Evolutionary conservation across 2,888 invertebrate genomes (phyloP).

Genomic region (Muscina levida): DNA sequence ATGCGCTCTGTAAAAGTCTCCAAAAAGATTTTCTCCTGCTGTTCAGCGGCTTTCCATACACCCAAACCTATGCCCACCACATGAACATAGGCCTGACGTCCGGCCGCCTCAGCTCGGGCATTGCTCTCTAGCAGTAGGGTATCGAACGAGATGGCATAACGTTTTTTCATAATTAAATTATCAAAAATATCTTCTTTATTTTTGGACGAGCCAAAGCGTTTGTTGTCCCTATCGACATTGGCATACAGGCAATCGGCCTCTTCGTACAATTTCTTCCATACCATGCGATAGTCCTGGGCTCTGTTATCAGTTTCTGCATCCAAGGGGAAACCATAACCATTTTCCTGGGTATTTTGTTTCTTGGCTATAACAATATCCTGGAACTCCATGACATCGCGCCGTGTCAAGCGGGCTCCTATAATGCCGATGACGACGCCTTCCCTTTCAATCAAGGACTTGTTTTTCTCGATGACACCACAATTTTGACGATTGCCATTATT

Average conservation of each 20-base stretch:
- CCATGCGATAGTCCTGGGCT: constrained; percentile 70
- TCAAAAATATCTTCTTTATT: constrained; percentile 76
- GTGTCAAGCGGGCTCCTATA: constrained; percentile 80
- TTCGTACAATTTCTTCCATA: constrained; percentile 74
- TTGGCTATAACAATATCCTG: constrained; percentile 81
- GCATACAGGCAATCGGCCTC: constrained; percentile 70
- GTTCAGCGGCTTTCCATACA: constrained; percentile 83
- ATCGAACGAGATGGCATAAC: constrained; percentile 83
- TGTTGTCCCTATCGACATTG: constrained; percentile 68
- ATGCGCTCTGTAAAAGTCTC: constrained; percentile 84
- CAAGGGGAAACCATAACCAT: constrained; percentile 79
- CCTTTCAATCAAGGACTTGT: constrained; percentile 78
- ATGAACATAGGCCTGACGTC: constrained; percentile 83
- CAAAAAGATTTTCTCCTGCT: constrained; percentile 84
- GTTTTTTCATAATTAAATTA: constrained; percentile 77
- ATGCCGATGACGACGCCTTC: constrained; percentile 81
- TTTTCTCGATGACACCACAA: constrained; percentile 78
- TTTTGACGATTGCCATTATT: constrained; percentile 83
- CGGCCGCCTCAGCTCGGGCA: constrained; percentile 81
- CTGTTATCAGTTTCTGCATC: constrained; percentile 51
- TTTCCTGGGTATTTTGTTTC: constrained; percentile 80
- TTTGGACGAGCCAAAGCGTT: constrained; percentile 73
- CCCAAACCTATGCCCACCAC: constrained; percentile 85
- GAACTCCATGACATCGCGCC: constrained; percentile 81
- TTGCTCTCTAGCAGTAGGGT: constrained; percentile 84